Conservation (phyloP, 2,797 vertebrate genomes). For the Pseudopleuronectes americanus region DNA sequence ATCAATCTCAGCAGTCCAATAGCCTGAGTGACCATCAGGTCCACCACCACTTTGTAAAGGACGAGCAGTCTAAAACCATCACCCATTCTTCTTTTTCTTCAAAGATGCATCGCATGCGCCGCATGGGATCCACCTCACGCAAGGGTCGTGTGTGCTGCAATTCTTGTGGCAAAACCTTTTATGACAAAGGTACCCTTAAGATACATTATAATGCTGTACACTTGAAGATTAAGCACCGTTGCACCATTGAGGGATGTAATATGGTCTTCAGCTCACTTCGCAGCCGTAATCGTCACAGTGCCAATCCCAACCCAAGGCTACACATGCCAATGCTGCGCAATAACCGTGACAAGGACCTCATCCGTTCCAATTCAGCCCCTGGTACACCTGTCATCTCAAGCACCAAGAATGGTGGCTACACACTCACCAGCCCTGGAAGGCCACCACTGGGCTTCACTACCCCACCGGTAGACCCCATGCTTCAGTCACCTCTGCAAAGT, state of each 20-base stretch:
- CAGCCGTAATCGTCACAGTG: conserved; percentile 96
- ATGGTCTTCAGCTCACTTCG: conserved; percentile 98
- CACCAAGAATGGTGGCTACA: conserved; percentile 91
- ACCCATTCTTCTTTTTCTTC: conserved; percentile 95
- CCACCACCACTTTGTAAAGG: conserved; percentile 85
- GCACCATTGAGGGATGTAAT: conserved; percentile 95
- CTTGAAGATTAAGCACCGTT: conserved; percentile 97
- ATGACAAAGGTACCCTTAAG: conserved; percentile 94
- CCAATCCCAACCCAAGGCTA: conserved; percentile 97
- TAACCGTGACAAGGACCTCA: conserved; percentile 98
- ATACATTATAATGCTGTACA: conserved; percentile 99
- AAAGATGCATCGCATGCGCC: conserved; percentile 97
- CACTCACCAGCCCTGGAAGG: conserved; percentile 94
- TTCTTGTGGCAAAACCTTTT: conserved; percentile 96
- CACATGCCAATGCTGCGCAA: conserved; percentile 95
- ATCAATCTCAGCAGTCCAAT: conserved; percentile 72
- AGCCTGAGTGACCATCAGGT: conserved; percentile 81
- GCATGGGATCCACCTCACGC: conserved; percentile 95
- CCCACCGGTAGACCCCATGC: conserved; percentile 93
- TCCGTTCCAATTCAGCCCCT: conserved; percentile 90
- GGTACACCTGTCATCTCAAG: conserved; percentile 98
- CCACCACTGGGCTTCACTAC: conserved; percentile 96
- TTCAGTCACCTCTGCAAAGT: conserved; percentile 94
- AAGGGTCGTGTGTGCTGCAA: conserved; percentile 99
- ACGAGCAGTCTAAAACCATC: conserved; percentile 85